Percentiles rank a stretch among this genome's conserved stretches.
Conservation (phyloP, 2,797 vertebrate genomes). For the Xerus rutilus region DNA sequence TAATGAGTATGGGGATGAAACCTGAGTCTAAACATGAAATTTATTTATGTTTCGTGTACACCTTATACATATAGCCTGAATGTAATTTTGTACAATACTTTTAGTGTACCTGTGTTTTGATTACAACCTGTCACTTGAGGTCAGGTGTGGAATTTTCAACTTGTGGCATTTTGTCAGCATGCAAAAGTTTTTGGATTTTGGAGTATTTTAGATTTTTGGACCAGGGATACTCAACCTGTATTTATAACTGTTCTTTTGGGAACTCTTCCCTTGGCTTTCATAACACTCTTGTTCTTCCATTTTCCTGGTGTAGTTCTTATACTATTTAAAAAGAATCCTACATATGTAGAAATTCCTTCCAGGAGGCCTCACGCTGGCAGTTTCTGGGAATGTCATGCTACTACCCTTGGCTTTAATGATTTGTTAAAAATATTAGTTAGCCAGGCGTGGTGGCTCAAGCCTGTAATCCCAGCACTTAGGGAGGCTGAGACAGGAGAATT, state of each 20-base stretch:
- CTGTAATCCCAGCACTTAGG: too few species aligned
- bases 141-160: too few species aligned
- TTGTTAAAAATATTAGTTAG: not conserved
- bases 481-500: too few species aligned
- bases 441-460: too few species aligned
- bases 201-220: not conserved
- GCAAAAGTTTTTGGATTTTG: not conserved
- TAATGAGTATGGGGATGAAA: not conserved
- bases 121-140: too few species aligned
- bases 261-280: not conserved
- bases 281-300: not conserved
- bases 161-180: not conserved
- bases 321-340: not conserved
- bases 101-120: too few species aligned
- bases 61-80: too few species aligned
- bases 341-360: not conserved
- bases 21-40: too few species aligned
- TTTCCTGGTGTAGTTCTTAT: not conserved
- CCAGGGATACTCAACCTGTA: not conserved
- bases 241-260: not conserved
- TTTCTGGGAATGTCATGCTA: not conserved
- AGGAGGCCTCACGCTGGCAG: not conserved
- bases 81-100: too few species aligned
- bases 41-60: too few species aligned
- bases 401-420: slow-evolving; percentile 7